Evolutionary conservation across 2,797 vertebrate species (phyloP).

Genomic region (Galagoides demidoff): DNA sequence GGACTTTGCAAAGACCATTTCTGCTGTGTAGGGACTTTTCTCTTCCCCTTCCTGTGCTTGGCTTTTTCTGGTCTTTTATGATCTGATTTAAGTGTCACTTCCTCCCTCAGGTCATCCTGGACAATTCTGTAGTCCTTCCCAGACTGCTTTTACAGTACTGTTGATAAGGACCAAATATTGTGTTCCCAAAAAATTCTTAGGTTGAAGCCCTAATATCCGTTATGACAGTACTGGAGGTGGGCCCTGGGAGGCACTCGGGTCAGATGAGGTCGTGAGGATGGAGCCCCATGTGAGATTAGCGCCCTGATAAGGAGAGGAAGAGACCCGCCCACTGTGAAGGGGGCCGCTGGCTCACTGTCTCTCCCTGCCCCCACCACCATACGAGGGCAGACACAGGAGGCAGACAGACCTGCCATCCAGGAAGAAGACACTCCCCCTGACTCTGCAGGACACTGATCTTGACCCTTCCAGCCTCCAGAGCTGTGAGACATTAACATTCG

Average conservation of each 20-base stretch:
- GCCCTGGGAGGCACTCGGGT: background rate
- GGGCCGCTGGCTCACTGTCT: background rate
- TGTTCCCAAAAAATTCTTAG: background rate
- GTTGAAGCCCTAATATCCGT: background rate
- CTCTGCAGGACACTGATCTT: background rate
- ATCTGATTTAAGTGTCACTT: background rate
- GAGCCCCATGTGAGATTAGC: background rate
- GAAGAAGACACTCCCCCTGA: background rate
- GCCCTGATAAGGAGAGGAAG: background rate
- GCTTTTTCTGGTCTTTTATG: background rate
- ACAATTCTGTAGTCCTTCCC: background rate
- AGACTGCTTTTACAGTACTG: background rate
- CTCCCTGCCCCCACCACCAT: rapidly evolving
- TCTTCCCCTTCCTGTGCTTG: background rate
- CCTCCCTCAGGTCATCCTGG: background rate
- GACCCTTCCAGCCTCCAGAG: background rate
- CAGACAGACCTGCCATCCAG: background rate
- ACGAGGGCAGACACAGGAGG: background rate
- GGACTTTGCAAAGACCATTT: background rate
- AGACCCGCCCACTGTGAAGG: background rate
- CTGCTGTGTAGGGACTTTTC: background rate
- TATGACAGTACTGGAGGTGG: background rate
- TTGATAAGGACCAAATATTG: background rate
- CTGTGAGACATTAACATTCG: background rate
- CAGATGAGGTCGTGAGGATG: background rate